Evolutionary conservation across 2,888 invertebrate genomes (phyloP), one percentile per base, ranked within the genome.

Genomic region (Cerastis rubricosa): DNA sequence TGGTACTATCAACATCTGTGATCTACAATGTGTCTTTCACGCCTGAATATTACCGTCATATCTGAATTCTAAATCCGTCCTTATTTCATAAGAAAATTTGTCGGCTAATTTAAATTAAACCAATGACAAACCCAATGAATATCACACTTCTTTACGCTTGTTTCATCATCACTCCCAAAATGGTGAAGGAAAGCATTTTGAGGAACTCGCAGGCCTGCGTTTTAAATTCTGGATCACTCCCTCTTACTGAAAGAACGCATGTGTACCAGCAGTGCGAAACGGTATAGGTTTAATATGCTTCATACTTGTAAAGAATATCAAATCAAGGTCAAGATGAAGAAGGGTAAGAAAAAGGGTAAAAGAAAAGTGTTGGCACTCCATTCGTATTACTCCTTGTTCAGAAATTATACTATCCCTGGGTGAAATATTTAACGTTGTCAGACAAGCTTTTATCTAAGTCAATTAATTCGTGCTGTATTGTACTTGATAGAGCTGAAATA

Each of bases 401-500:
- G 80, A 84, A 90, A 89, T 89, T 88, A 84, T 85, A 81, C 86
- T 85, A 84, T 83, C 82, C 81, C 79, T 69, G 57, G 78, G 82
- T 84, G 82, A 88, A 88, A 85, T 87, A 79, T 85, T 88, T 85
- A 85, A 87, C 76, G 74, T 80, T 83, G 79, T 83, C 81, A 82
- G 80, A 81, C 80, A 86, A 79, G 80, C 76, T 78, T 88, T 88
- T 84, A 85, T 85, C 81, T 83, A 75, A 81, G 85, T 80, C 84
- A 88, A 86, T 89, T 88, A 88, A 87, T 85, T 81, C 76, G 74
- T 68, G 69, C 74, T 70, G 66, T 76, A 78, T 81, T 80, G 73
- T 85, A 74, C 61, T 76, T 76, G 76, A 86, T 77, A 78, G 64
- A 78, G 68, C 35, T 73, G 67, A 81, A 74, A 77, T 78, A 76